Evolutionary conservation across 2,797 vertebrate species (phyloP), one percentile per base, ranked within the genome.

Genomic region (Pseudomugil tenellus): DNA sequence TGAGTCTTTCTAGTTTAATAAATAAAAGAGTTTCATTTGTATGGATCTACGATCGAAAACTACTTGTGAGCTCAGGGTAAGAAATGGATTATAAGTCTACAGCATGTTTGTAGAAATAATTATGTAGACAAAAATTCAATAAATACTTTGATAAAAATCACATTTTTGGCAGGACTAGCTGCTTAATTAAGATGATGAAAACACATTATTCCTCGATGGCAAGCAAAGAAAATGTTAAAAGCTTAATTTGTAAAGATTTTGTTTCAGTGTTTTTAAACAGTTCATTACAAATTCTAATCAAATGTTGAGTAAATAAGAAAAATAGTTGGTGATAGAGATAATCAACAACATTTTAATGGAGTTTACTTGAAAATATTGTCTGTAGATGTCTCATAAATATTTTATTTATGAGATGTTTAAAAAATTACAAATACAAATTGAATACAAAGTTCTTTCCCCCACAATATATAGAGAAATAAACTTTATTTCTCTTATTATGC

Each of bases 351-450:
- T 41, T 41, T 1, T 19, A 3, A 2, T 41, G 39, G 16, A 19
- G 16, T 19, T 41, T 51, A 60, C 23, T 63, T 56, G 43, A 55
- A 69, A 62, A 28, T 11, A 6, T 48, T 9, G 21, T 48, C 23
- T 51, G 13, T 61, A 64, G 31, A 77, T 66, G 49, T 35, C 39
- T 62, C 10, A 32, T 19, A 67, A 23, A 43, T 48, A 28, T 17
- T 72, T 63, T 63, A 57, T 29, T 58, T 69, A 57, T 63, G 2
- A 58, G 55, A 61, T 23, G 1, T 60, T 31, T 77, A n/a, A 70
- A 12, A n/a, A n/a, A n/a, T n/a, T n/a, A n/a, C n/a, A n/a, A n/a
- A n/a, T n/a, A n/a, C n/a, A n/a, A n/a, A n/a, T n/a, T n/a, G n/a
- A n/a, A n/a, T n/a, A n/a, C n/a, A n/a, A n/a, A n/a, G n/a, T n/a